Evolutionary conservation across 2,113 vertebrate genomes (phyloP).

Genomic region (Ciconia maguari): DNA sequence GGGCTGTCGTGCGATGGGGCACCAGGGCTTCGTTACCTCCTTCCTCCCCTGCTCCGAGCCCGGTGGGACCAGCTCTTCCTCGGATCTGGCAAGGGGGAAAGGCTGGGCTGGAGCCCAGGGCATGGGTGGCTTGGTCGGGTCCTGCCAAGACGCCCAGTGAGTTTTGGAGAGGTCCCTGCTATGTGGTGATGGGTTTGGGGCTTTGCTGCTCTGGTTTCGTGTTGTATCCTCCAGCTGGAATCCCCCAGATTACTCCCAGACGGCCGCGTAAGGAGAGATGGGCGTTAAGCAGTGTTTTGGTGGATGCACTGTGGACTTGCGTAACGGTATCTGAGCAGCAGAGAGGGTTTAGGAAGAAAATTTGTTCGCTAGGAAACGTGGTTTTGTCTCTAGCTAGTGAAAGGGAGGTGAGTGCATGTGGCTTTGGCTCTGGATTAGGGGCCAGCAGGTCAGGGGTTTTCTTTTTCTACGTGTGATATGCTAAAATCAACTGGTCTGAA

Average conservation of each 20-base stretch:
- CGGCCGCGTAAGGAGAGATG: fast-evolving
- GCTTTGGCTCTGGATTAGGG: not conserved
- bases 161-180: not conserved
- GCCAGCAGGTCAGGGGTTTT: not conserved
- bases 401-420: no score
- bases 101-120: not conserved
- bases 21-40: no score
- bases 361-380: not conserved
- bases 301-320: fast-evolving
- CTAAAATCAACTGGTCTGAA: not conserved
- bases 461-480: fast-evolving
- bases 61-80: no score
- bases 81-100: no score
- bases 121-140: no score
- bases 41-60: no score
- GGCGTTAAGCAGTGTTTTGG: no score
- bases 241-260: no score
- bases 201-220: not conserved
- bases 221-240: no score
- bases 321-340: fast-evolving
- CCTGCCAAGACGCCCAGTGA: not conserved
- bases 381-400: not conserved
- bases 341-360: not conserved
- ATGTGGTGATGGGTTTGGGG: no score
- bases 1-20: no score